These are phyloP conservation scores for Timandra comae DNA, from an alignment of 2,888 invertebrate species.

Conservation along the genomic window DNA sequence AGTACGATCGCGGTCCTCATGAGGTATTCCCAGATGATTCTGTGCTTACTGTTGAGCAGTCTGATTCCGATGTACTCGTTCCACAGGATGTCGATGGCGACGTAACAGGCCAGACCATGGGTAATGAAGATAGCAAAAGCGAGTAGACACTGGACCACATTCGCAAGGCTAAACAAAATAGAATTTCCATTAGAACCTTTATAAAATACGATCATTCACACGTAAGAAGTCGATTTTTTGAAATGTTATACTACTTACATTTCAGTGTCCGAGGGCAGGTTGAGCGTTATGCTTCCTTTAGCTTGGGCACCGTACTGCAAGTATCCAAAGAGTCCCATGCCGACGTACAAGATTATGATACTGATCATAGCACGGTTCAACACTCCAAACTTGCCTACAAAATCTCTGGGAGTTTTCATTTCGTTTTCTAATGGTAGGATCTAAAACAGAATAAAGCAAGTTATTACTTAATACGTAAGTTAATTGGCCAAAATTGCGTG, in stretches of 20 bases:
- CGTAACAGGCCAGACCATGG: constrained; percentile 96
- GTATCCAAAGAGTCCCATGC: constrained; percentile 94
- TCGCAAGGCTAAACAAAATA: constrained; percentile 75
- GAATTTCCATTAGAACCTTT: too few relatives aligned
- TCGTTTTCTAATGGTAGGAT: constrained; percentile 95
- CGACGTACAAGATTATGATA: constrained; percentile 89
- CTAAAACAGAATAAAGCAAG: too few relatives aligned
- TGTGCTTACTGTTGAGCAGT: constrained; percentile 77
- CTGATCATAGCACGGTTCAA: constrained; percentile 89
- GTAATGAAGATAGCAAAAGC: constrained; percentile 92
- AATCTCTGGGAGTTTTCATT: constrained; percentile 91
- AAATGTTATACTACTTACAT: constrained; percentile 64
- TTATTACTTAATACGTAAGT: too few relatives aligned
- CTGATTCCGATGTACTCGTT: constrained; percentile 81
- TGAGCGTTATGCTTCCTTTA: constrained; percentile 90
- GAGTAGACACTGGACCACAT: constrained; percentile 83
- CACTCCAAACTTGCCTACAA: constrained; percentile 88
- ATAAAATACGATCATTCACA: too few relatives aligned
- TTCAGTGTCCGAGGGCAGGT: constrained; percentile 80
- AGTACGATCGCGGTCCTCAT: constrained; percentile 87
- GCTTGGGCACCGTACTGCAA: constrained; percentile 85
- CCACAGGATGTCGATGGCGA: constrained; percentile 96
- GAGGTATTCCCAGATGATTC: constrained; percentile 84
- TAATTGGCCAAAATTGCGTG: too few relatives aligned
- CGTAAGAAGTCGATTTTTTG: background rate